A percentile compares a stretch with the other conserved stretches of the same genome.
phyloP scores from a whole-genome alignment of 64 coral and sea anemone species.

The Anthopleura sola region DNA sequence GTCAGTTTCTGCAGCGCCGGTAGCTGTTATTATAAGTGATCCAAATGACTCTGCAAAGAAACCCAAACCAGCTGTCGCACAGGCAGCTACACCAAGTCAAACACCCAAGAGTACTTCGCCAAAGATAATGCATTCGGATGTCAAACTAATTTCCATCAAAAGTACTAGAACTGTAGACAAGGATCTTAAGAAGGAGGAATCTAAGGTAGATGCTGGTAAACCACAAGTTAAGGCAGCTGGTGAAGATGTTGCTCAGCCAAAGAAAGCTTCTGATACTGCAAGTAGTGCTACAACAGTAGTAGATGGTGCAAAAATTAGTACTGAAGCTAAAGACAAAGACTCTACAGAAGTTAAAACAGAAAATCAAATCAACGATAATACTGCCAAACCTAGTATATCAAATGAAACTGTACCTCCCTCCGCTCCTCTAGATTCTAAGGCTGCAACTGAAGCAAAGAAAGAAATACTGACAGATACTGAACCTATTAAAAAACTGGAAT shows the following conservation, averaged over 20 bases:
- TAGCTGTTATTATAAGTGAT: constrained; percentile 59
- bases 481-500: not conserved
- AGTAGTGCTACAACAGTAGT: not conserved
- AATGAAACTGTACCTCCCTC: not conserved
- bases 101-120: not conserved
- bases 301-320: constrained; percentile 18
- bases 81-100: not conserved
- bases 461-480: not conserved
- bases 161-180: constrained; percentile 25
- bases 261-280: not conserved
- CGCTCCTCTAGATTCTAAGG: not conserved
- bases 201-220: constrained; percentile 18
- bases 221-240: not conserved
- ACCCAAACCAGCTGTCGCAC: not conserved
- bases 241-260: not conserved
- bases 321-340: not conserved
- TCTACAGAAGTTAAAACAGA: not conserved
- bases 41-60: constrained; percentile 15
- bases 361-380: not conserved
- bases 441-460: not conserved
- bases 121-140: not conserved
- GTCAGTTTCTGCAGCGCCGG: constrained; percentile 54
- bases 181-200: not conserved
- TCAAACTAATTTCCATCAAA: constrained; percentile 18
- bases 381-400: not conserved